These are phyloP conservation scores for Pocillopora damicornis DNA, from an alignment of 64 coral and sea anemone genomes.

Conservation along the genomic window DNA sequence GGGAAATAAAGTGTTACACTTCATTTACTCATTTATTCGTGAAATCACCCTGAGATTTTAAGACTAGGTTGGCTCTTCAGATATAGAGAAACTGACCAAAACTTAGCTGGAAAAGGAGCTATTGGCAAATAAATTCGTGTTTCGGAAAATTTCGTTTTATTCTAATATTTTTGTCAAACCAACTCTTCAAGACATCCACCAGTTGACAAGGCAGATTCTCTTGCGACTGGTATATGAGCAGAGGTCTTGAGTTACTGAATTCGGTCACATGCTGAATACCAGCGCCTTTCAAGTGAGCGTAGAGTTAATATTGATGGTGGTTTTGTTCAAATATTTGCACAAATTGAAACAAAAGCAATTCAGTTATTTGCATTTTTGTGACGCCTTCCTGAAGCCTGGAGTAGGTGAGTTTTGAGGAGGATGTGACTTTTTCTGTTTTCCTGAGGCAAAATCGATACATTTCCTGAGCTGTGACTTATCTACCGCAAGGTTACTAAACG, in stretches of 20 bases:
- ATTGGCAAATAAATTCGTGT: neutral
- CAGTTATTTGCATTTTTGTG: too few relatives aligned
- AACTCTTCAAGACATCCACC: neutral
- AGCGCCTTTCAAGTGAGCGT: neutral
- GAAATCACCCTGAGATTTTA: too few relatives aligned
- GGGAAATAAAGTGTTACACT: too few relatives aligned
- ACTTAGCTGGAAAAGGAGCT: too few relatives aligned
- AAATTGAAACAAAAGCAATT: neutral
- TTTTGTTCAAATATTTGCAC: neutral
- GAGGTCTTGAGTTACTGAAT: neutral
- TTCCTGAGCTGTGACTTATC: too few relatives aligned
- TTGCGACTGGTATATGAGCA: neutral
- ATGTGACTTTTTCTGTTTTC: too few relatives aligned
- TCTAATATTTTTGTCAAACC: neutral
- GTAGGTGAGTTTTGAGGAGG: neutral
- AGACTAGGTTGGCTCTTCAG: too few relatives aligned
- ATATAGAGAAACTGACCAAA: too few relatives aligned
- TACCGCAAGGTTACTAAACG: too few relatives aligned
- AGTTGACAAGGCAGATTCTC: neutral
- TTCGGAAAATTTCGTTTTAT: neutral
- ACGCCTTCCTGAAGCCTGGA: neutral
- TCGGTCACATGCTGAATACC: conserved; percentile 12
- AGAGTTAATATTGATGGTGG: neutral
- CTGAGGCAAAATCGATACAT: too few relatives aligned
- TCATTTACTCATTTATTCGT: too few relatives aligned